phyloP scores from a whole-genome alignment of 1,140 invertebrate genomes.

The Lucilia cuprina region DNA sequence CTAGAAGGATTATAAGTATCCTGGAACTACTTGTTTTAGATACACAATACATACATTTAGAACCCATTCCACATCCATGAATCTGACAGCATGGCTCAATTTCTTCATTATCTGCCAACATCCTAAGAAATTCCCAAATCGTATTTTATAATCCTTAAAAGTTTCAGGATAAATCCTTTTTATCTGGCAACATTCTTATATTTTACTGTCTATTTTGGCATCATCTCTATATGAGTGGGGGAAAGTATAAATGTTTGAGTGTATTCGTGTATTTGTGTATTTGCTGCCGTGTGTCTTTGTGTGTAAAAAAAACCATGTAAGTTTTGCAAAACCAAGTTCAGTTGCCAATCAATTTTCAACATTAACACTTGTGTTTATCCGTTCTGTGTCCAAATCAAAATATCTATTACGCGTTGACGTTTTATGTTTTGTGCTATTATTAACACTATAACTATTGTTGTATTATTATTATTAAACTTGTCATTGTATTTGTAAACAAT shows the following conservation, averaged over 20 bases:
- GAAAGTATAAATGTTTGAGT: neutral
- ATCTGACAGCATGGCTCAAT: too few relatives aligned
- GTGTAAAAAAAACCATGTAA: neutral
- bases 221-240: neutral
- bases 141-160: too few relatives aligned
- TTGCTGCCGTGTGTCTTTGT: neutral
- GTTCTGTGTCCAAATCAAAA: neutral
- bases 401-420: neutral
- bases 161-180: too few relatives aligned
- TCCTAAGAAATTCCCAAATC: too few relatives aligned
- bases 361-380: constrained; percentile 13
- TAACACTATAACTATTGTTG: neutral
- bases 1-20: too few relatives aligned
- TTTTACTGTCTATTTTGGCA: neutral
- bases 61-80: too few relatives aligned
- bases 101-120: too few relatives aligned
- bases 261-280: neutral
- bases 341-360: constrained; percentile 26
- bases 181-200: too few relatives aligned
- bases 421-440: neutral
- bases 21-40: too few relatives aligned
- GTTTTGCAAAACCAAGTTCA: constrained; percentile 5
- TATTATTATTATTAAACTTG: neutral
- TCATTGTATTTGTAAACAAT: neutral
- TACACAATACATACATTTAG: too few relatives aligned